Evolutionary conservation across 2,113 vertebrate species (phyloP).

Genomic region (Tylochromis polylepis): DNA sequence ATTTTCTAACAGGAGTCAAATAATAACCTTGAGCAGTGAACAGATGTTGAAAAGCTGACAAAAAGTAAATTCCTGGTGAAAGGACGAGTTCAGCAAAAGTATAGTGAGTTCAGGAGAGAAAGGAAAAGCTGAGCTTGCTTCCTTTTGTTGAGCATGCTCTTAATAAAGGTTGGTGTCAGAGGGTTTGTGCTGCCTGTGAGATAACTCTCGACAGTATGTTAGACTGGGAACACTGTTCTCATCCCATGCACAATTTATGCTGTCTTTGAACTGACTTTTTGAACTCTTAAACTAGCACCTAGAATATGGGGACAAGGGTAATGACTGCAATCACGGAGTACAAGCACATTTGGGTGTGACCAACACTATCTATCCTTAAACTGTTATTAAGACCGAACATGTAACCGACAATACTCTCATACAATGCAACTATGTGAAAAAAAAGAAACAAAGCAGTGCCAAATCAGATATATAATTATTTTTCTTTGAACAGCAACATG

Average conservation of each 20-base stretch:
- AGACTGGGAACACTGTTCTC: constrained; percentile 16
- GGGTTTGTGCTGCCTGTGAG: constrained; percentile 23
- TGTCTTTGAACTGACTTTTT: neutral
- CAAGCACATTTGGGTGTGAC: neutral
- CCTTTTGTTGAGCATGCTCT: constrained; percentile 49
- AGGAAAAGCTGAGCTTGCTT: constrained; percentile 51
- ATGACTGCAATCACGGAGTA: neutral
- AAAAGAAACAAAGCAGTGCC: neutral
- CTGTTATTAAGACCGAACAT: neutral
- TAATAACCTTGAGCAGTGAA: constrained; percentile 32
- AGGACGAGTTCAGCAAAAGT: constrained; percentile 43
- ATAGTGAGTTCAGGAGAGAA: constrained; percentile 32
- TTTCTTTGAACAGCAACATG: neutral
- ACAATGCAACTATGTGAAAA: neutral
- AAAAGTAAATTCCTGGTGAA: constrained; percentile 32
- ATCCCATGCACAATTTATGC: neutral
- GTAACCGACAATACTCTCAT: neutral
- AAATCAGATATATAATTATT: neutral
- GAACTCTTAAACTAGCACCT: neutral
- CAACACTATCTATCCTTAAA: neutral
- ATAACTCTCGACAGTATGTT: neutral
- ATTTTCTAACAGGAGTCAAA: neutral
- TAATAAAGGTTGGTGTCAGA: constrained; percentile 55
- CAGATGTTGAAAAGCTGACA: constrained; percentile 12
- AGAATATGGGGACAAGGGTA: neutral